Conservation (phyloP, 2,113 vertebrate genomes). For the Cyprinodon variegatus region DNA sequence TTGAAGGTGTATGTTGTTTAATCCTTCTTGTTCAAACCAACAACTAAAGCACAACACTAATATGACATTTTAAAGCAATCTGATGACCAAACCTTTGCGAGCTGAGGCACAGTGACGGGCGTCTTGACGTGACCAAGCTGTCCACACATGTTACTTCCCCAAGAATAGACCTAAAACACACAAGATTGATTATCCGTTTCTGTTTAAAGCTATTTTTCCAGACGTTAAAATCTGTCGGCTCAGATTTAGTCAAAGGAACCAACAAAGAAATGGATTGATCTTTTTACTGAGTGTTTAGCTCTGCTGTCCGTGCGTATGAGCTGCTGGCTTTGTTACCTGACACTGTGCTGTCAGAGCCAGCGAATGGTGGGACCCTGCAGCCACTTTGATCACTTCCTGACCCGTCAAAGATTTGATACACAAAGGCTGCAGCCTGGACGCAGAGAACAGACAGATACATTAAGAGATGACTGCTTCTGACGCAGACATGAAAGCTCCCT, state of each 20-base stretch:
- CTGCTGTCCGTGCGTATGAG: background rate
- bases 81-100: conserved; percentile 82
- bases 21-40: background rate
- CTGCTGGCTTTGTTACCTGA: conserved; percentile 58
- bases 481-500: background rate
- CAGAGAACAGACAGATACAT: conserved; percentile 11
- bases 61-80: background rate
- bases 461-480: background rate
- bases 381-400: conserved; percentile 91
- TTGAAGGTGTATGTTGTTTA: too few relatives aligned
- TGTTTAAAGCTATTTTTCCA: background rate
- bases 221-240: background rate
- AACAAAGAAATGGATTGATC: background rate
- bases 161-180: conserved; percentile 88
- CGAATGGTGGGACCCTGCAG: conserved; percentile 92
- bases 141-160: conserved; percentile 91
- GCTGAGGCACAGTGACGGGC: conserved; percentile 89
- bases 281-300: background rate
- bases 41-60: background rate
- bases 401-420: conserved; percentile 92
- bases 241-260: background rate
- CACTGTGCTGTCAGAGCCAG: conserved; percentile 68
- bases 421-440: conserved; percentile 89
- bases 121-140: conserved; percentile 90
- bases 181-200: background rate